phyloP scores from a whole-genome alignment of 2,888 invertebrate genomes.

The Nysson spinosus region DNA sequence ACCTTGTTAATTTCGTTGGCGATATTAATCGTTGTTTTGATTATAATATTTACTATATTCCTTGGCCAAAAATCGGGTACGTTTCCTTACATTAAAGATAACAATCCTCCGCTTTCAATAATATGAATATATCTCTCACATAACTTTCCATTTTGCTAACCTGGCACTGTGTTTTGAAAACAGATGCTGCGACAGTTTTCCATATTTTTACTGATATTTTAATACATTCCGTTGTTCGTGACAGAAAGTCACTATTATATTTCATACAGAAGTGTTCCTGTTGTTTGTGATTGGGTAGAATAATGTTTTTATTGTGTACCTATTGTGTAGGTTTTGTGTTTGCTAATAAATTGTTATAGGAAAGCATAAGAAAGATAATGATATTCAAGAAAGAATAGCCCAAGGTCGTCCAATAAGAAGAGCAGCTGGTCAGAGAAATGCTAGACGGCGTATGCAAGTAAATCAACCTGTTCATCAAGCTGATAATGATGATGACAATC shows the following conservation, averaged over 20 bases:
- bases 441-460: conserved; percentile 83
- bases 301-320: no score
- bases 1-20: conserved; percentile 61
- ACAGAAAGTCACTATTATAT: background rate
- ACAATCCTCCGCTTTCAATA: background rate
- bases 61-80: conserved; percentile 57
- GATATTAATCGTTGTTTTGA: conserved; percentile 55
- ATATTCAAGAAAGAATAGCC: conserved; percentile 3
- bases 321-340: no score
- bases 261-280: background rate
- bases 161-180: conserved; percentile 11
- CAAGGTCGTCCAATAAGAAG: conserved; percentile 77
- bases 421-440: conserved; percentile 86
- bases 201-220: background rate
- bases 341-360: conserved; percentile 18
- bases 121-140: background rate
- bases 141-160: conserved; percentile 2
- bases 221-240: no score
- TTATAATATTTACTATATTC: conserved; percentile 58
- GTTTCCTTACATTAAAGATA: conserved; percentile 11
- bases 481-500: conserved; percentile 70
- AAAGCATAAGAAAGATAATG: background rate
- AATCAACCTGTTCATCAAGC: conserved; percentile 78
- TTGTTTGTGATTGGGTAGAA: background rate
- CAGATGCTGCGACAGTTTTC: conserved; percentile 24